Evolutionary conservation across 2,113 vertebrate species (phyloP).

Genomic region (Chascanopsetta lugubris): DNA sequence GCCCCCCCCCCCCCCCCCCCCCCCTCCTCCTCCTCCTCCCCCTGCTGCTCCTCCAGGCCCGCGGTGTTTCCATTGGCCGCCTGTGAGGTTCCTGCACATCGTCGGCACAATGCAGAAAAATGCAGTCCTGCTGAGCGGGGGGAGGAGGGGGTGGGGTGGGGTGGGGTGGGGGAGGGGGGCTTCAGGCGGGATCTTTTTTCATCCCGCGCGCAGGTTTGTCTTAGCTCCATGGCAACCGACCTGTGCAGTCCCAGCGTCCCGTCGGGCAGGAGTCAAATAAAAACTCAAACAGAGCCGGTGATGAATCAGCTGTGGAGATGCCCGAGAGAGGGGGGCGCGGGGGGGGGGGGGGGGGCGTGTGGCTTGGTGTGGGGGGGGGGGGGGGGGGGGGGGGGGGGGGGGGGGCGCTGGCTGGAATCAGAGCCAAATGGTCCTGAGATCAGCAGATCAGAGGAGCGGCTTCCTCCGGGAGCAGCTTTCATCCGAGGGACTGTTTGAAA

Average conservation of each 20-base stretch:
- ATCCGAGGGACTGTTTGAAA: constrained; percentile 36
- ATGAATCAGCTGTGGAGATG: constrained; percentile 62
- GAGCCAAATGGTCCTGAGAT: constrained; percentile 21
- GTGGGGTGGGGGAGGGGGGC: too few species aligned
- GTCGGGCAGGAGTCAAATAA: constrained; percentile 52
- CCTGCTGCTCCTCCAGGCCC: constrained; percentile 53
- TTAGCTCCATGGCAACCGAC: constrained; percentile 70
- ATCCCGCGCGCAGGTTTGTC: constrained; percentile 60
- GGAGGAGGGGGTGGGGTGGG: too few species aligned
- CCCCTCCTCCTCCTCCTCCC: constrained; percentile 23
- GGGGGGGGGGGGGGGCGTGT: constrained; percentile 22
- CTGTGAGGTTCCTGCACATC: constrained; percentile 58
- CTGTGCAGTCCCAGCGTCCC: constrained; percentile 49
- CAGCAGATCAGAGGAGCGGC: constrained; percentile 45
- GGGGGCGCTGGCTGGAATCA: constrained; percentile 18
- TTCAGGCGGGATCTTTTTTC: constrained; percentile 59
- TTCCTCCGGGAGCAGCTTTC: constrained; percentile 31
- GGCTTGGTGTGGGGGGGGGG: constrained; percentile 13
- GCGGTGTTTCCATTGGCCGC: constrained; percentile 58
- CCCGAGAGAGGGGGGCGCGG: constrained; percentile 39
- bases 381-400: constrained; percentile 37
- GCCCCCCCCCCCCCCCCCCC: too few species aligned
- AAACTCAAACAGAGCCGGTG: constrained; percentile 31
- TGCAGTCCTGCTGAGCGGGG: constrained; percentile 56
- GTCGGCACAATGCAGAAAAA: constrained; percentile 65